Percentiles rank a stretch among this genome's conserved stretches.
Evolutionary conservation across 2,888 invertebrate species (phyloP).

Genomic region (Stramonita haemastoma): DNA sequence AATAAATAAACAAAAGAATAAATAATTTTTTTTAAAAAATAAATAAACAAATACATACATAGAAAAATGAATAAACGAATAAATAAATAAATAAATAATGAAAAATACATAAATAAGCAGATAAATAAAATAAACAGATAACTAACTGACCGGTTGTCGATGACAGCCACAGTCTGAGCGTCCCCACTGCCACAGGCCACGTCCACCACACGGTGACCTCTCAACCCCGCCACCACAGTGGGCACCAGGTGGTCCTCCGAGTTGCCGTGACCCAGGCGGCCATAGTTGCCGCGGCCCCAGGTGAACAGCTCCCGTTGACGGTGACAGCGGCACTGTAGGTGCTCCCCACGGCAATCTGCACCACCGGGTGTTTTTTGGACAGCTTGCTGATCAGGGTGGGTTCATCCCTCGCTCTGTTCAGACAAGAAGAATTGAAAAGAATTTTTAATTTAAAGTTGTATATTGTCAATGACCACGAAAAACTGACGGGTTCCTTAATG

Average conservation of each 20-base stretch:
- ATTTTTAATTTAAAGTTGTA: no score
- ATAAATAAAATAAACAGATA: no score
- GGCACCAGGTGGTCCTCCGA: conserved; percentile 95
- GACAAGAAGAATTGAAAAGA: not conserved
- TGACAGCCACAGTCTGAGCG: conserved; percentile 95
- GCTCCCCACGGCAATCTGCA: conserved; percentile 94
- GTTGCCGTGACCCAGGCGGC: conserved; percentile 94
- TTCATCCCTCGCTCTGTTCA: conserved; percentile 82
- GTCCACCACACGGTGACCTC: conserved; percentile 76
- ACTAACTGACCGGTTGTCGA: conserved; percentile 90
- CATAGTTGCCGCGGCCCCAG: conserved; percentile 97
- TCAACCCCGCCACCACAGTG: conserved; percentile 83
- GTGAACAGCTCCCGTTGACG: conserved; percentile 91
- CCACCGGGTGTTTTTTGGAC: conserved; percentile 85
- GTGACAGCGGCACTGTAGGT: conserved; percentile 96
- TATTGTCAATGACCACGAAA: no score
- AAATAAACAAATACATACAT: no score
- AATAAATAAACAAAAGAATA: no score
- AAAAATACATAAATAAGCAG: no score
- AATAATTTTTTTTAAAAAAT: no score
- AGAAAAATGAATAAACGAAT: no score
- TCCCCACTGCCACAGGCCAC: conserved; percentile 95
- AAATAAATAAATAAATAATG: no score
- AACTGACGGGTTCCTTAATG: no score
- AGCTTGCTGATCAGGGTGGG: conserved; percentile 91